Evolutionary conservation across 1,140 invertebrate genomes (phyloP).

Genomic region (Meloidogyne floridensis): DNA sequence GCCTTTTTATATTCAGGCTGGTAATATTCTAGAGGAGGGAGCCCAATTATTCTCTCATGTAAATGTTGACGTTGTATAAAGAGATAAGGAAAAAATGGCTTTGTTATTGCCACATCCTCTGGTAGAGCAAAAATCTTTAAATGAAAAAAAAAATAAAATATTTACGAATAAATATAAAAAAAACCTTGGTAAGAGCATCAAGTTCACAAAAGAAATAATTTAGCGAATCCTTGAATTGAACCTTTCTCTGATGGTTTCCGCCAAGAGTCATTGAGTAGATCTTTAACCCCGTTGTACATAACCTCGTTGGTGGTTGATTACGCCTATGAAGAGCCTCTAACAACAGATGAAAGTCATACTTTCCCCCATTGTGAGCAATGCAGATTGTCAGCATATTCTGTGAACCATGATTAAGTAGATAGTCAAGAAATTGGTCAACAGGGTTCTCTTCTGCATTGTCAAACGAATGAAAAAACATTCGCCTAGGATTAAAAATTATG

Average conservation of each 20-base stretch:
- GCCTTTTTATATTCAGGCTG: conserved; percentile 5
- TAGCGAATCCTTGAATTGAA: no score
- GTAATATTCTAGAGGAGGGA: conserved; percentile 12
- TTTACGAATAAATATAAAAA: no score
- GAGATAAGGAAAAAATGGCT: conserved; percentile 16
- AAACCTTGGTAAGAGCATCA: no score
- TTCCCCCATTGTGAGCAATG: not conserved
- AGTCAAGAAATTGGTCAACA: no score
- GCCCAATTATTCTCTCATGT: not conserved
- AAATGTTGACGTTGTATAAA: not conserved
- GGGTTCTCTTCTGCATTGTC: no score
- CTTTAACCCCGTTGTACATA: conserved; percentile 27
- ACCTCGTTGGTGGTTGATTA: not conserved
- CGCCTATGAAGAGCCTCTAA: not conserved
- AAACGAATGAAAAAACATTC: no score
- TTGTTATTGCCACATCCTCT: not conserved
- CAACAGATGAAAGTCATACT: not conserved
- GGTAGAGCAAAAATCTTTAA: not conserved
- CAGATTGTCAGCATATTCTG: no score
- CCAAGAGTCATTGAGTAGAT: no score
- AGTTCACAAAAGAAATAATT: no score
- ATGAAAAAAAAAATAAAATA: no score
- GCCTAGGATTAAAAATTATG: no score
- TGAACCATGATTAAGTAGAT: not conserved
- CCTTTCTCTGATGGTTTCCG: no score